Conservation (phyloP, 1,140 invertebrate genomes). For the Papilio dardanus region DNA sequence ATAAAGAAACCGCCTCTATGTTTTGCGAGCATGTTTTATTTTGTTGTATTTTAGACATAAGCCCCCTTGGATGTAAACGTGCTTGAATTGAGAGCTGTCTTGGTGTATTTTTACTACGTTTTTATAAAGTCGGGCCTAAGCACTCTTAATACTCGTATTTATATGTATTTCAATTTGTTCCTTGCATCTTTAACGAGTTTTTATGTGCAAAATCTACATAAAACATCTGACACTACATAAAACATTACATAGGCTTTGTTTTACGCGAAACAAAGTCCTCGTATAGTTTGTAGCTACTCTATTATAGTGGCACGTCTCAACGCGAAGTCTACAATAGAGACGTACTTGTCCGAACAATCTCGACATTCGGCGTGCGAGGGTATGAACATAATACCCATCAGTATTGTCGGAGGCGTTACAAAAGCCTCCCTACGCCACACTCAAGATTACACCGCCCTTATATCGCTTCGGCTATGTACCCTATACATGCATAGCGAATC, state of each 20-base stretch:
- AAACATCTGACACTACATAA: neutral
- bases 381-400: constrained; percentile 30
- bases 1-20: constrained; percentile 17
- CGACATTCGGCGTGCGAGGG: constrained; percentile 17
- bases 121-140: neutral
- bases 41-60: constrained; percentile 14
- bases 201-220: constrained; percentile 10
- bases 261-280: neutral
- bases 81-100: constrained; percentile 11
- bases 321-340: constrained; percentile 18
- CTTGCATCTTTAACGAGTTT: neutral
- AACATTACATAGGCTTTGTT: constrained; percentile 1
- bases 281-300: neutral
- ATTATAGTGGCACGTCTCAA: constrained; percentile 8
- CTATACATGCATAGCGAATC: neutral
- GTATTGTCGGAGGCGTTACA: constrained; percentile 24
- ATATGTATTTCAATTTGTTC: neutral
- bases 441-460: constrained; percentile 29
- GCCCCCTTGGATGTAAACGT: constrained; percentile 1
- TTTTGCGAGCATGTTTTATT: constrained; percentile 26
- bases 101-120: neutral
- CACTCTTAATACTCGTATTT: neutral
- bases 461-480: constrained; percentile 1
- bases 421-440: constrained; percentile 18
- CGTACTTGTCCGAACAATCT: constrained; percentile 29